A percentile compares a stretch with the other conserved stretches of the same genome.
Conservation (phyloP, 2,113 vertebrate genomes). For the Leuciscus idus region DNA sequence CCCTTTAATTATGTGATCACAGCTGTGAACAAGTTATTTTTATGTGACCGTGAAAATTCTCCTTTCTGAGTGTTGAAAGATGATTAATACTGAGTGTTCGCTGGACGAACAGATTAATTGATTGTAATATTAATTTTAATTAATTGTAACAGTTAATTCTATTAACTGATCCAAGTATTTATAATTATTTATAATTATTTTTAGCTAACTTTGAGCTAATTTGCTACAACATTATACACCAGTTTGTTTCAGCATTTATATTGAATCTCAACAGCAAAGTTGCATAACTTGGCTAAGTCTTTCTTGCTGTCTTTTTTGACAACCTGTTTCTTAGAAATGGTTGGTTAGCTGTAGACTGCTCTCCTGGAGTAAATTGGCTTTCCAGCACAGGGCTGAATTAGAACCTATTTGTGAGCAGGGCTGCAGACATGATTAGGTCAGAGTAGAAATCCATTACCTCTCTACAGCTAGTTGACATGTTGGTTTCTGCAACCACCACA, state of each 20-base stretch:
- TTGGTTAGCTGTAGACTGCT: conserved; percentile 8
- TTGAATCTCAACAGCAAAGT: background rate
- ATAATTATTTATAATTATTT: too few relatives aligned
- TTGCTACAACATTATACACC: background rate
- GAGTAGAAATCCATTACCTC: conserved; percentile 28
- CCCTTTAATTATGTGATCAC: too few relatives aligned
- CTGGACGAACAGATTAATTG: too few relatives aligned
- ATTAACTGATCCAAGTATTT: too few relatives aligned
- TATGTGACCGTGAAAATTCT: too few relatives aligned
- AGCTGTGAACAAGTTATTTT: too few relatives aligned
- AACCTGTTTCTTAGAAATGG: conserved; percentile 30
- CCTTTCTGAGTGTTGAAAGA: too few relatives aligned
- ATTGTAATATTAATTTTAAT: too few relatives aligned
- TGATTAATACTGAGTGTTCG: too few relatives aligned
- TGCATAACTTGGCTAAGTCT: background rate
- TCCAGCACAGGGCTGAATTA: conserved; percentile 9
- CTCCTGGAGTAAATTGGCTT: conserved; percentile 40
- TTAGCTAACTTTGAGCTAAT: too few relatives aligned
- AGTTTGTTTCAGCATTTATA: background rate
- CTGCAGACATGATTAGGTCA: conserved; percentile 38
- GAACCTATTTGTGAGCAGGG: conserved; percentile 36
- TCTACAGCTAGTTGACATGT: conserved; percentile 34
- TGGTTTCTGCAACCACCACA: conserved; percentile 39
- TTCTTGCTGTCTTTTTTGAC: conserved; percentile 16
- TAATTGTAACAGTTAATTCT: too few relatives aligned